Conservation (phyloP, 2,797 vertebrate species). For the Argentina silus region DNA sequence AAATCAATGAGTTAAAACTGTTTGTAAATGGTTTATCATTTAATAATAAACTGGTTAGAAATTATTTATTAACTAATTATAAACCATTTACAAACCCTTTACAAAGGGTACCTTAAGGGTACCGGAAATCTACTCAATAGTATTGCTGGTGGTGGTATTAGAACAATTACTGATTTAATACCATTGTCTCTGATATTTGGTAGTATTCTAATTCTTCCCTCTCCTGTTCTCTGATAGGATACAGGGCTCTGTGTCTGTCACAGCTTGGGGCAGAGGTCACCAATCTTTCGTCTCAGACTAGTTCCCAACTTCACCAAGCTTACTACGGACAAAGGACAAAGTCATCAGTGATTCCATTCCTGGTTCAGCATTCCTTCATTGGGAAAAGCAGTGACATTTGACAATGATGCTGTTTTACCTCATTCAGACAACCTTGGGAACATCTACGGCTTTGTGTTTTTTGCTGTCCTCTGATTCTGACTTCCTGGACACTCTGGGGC, state of each 20-base stretch:
- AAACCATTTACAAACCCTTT: too few relatives aligned
- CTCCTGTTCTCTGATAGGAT: neutral
- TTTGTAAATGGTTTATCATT: too few relatives aligned
- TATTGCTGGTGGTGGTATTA: neutral
- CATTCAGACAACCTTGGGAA: slow-evolving; percentile 27
- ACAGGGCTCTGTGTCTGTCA: slow-evolving; percentile 8
- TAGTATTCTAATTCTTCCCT: neutral
- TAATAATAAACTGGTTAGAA: too few relatives aligned
- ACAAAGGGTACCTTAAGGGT: too few relatives aligned
- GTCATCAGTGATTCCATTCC: slow-evolving; percentile 10
- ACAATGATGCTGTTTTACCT: slow-evolving; percentile 53
- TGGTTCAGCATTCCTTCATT: slow-evolving; percentile 15
- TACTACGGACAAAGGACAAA: neutral
- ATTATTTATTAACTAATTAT: too few relatives aligned
- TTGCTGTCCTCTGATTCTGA: slow-evolving; percentile 63
- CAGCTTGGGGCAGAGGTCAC: slow-evolving; percentile 4
- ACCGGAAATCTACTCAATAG: neutral
- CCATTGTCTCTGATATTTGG: neutral
- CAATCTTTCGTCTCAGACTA: neutral
- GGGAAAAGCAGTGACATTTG: slow-evolving; percentile 11
- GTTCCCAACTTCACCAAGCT: slow-evolving; percentile 2
- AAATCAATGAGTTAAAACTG: too few relatives aligned
- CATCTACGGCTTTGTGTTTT: slow-evolving; percentile 56
- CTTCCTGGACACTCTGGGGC: slow-evolving; percentile 75
- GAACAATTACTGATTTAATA: neutral